Evolutionary conservation across 92 coral and sea anemone species (phyloP).

Genomic region (Actinernus sp.): DNA sequence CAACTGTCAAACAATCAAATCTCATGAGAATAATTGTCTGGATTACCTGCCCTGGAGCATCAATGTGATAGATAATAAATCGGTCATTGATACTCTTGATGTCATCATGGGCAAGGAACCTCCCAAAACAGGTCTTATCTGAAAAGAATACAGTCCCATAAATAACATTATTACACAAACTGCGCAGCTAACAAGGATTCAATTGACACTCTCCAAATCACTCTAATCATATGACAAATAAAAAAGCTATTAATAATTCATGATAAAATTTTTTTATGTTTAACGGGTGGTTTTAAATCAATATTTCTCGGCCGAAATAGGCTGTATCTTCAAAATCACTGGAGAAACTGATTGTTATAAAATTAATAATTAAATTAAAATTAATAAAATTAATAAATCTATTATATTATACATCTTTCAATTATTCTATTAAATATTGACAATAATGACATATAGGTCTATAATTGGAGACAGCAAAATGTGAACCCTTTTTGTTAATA

Average conservation of each 20-base stretch:
- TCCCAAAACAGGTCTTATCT: conserved; percentile 97
- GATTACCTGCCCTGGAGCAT: conserved; percentile 99
- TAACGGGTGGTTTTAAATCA: too few species aligned
- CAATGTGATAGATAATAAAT: conserved; percentile 90
- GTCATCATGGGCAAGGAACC: conserved; percentile 90
- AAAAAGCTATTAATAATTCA: not conserved
- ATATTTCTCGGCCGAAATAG: too few species aligned
- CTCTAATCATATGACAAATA: not conserved
- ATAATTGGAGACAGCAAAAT: too few species aligned
- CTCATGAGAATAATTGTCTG: too few species aligned
- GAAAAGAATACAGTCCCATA: not conserved
- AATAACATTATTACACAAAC: not conserved
- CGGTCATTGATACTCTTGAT: conserved; percentile 79
- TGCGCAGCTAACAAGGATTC: not conserved
- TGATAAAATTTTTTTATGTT: too few species aligned
- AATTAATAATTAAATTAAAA: not conserved
- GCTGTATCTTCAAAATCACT: too few species aligned
- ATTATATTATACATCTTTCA: too few species aligned
- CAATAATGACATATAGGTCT: too few species aligned
- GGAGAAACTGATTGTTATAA: not conserved
- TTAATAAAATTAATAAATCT: not conserved
- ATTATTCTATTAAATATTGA: too few species aligned
- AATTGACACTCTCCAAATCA: not conserved
- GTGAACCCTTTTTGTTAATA: too few species aligned
- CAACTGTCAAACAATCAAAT: too few species aligned